Conservation (phyloP, 2,888 invertebrate species). For the Seira sanloemensis region DNA sequence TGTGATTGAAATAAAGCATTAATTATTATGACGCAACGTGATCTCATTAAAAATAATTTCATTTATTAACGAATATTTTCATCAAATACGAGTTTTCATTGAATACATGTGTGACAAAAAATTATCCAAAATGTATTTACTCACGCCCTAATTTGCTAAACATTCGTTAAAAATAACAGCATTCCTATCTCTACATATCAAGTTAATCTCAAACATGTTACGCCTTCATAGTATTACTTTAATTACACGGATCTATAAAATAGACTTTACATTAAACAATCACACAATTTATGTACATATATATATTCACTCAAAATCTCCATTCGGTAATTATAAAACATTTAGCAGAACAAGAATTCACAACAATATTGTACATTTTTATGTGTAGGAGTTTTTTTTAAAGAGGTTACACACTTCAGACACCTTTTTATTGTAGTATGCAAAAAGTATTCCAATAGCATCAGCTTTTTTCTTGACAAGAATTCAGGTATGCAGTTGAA, state of each 20-base stretch:
- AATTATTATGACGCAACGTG: background rate
- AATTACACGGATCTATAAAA: background rate
- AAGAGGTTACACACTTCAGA: background rate
- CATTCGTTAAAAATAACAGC: background rate
- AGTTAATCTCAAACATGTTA: background rate
- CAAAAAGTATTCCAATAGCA: background rate
- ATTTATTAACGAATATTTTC: background rate
- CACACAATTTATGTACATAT: conserved; percentile 17
- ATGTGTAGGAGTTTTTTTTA: background rate
- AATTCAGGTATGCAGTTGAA: conserved; percentile 33
- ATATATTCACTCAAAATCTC: background rate
- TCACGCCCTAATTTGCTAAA: background rate
- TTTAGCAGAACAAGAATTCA: background rate
- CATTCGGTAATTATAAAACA: background rate
- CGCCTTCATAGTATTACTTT: background rate
- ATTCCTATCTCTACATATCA: background rate
- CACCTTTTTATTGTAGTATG: background rate
- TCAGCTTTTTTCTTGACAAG: conserved; percentile 4
- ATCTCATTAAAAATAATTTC: background rate
- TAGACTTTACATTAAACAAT: background rate
- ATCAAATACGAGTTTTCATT: background rate
- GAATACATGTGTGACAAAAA: background rate
- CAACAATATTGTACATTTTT: background rate
- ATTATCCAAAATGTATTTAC: background rate
- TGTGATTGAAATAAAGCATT: conserved; percentile 20